Conservation (phyloP, 1,140 invertebrate species). For the Conus betulinus region DNA sequence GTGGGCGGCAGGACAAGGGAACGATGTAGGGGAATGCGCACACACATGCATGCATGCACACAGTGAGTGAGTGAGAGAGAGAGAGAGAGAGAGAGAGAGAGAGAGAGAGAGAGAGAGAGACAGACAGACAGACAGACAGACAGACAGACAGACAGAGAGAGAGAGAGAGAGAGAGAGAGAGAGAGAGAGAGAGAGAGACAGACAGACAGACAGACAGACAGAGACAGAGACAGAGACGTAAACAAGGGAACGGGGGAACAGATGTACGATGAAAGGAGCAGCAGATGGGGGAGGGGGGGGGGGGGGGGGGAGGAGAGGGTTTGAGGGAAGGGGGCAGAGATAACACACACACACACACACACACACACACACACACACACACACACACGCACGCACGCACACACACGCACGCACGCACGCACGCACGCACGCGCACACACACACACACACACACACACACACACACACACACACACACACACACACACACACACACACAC, state of each 20-base stretch:
- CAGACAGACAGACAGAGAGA: background rate
- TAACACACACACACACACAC: no score
- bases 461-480: no score
- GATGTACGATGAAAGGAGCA: background rate
- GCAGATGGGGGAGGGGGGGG: background rate
- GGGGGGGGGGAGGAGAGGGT: no score
- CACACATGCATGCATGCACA: no score
- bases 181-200: background rate
- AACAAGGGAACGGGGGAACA: background rate
- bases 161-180: background rate
- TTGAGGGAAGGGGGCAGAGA: no score
- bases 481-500: no score
- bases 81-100: background rate
- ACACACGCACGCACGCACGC: no score
- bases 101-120: background rate
- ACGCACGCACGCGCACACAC: no score
- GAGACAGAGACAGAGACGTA: background rate
- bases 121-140: background rate
- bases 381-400: no score
- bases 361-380: no score
- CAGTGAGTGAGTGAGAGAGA: background rate
- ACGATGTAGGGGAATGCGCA: background rate
- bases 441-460: no score
- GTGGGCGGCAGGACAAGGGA: no score
- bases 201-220: background rate